A percentile compares a stretch with the other conserved stretches of the same genome.
Conservation (phyloP, 2,888 invertebrate genomes). For the Pterostichus madidus region DNA sequence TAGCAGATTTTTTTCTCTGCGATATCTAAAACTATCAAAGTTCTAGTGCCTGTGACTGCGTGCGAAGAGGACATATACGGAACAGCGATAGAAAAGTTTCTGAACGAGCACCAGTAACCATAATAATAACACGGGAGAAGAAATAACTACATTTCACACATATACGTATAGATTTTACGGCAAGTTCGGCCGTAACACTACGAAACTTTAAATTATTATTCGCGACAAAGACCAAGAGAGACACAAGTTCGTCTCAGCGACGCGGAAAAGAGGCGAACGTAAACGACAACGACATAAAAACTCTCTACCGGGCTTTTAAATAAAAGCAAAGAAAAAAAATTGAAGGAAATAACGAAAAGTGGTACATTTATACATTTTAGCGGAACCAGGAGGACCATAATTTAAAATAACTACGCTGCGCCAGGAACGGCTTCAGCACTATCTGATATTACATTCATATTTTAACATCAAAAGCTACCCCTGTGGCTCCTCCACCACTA, state of each 20-base stretch:
- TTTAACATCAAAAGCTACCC: too few species aligned
- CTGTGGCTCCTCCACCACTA: too few species aligned
- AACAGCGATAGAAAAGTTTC: slow-evolving; percentile 54
- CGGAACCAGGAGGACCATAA: slow-evolving; percentile 50
- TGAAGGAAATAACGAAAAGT: slow-evolving; percentile 58
- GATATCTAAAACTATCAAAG: slow-evolving; percentile 45
- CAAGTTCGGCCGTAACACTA: slow-evolving; percentile 46
- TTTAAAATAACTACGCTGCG: slow-evolving; percentile 50
- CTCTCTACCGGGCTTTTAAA: slow-evolving; percentile 50
- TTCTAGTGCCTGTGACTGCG: slow-evolving; percentile 44
- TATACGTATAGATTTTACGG: slow-evolving; percentile 54
- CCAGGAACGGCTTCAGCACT: slow-evolving; percentile 18
- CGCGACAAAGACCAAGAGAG: slow-evolving; percentile 50
- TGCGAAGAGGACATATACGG: slow-evolving; percentile 37
- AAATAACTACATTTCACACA: slow-evolving; percentile 52
- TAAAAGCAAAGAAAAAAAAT: slow-evolving; percentile 56
- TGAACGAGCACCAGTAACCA: slow-evolving; percentile 43
- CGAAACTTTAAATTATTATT: slow-evolving; percentile 55
- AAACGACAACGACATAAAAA: slow-evolving; percentile 57
- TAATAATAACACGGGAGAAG: slow-evolving; percentile 51
- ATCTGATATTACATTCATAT: slow-evolving; percentile 3
- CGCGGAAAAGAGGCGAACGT: slow-evolving; percentile 33
- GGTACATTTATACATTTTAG: slow-evolving; percentile 60
- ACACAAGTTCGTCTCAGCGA: slow-evolving; percentile 17
- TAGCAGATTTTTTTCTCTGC: slow-evolving; percentile 29